Base-by-base conservation (phyloP, 2,888 invertebrate species). In the Melieria omissa region DNA sequence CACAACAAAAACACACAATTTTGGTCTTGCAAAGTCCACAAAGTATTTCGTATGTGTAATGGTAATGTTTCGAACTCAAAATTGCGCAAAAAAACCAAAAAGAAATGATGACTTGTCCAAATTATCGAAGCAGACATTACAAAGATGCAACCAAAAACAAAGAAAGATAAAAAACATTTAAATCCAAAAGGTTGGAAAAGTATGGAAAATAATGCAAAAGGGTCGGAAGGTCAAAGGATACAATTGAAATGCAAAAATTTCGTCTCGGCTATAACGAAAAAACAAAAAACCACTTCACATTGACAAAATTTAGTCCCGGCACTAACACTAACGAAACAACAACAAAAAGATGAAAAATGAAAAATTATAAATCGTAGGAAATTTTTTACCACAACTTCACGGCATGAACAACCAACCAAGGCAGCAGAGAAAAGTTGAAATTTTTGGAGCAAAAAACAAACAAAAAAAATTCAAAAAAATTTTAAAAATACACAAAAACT, bases 401-500 rank as follows among this genome's bases (percentile, higher is more conserved):
- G 80, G 83, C 82, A 80, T 77, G 76, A 78, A 79, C 74, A 60
- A 67, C 76, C 78, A 71, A 75, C 75, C 70, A 69, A 65, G 47
- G 71, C 41, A 71, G 68, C 5, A 66, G 72, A 62, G 66, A 46
- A 71, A 73, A 68, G 52, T 70, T 78, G 74, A 78, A 74, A 80
- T 82, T 84, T 83, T 84, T 83, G 83, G 84, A 83, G 83, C 84
- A 81, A 81, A 74, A 75, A 74, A 65, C 61, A 60, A 62, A 65
- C 49, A 62, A 78, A 76, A 76, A 76, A 63, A 72, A 71, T 45
- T 47, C 68, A 72, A 73, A 74, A 44, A 65, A 65, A 73, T 10
- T 52, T 68, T 16, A 64, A 29, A 64, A 14, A 52, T 64, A 64
- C 29, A 29, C 29, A 29, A 29, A 29, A 29, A 29, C 29, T 29